Base-by-base conservation (phyloP, 2,113 vertebrate species). In the Piprites chloris region DNA sequence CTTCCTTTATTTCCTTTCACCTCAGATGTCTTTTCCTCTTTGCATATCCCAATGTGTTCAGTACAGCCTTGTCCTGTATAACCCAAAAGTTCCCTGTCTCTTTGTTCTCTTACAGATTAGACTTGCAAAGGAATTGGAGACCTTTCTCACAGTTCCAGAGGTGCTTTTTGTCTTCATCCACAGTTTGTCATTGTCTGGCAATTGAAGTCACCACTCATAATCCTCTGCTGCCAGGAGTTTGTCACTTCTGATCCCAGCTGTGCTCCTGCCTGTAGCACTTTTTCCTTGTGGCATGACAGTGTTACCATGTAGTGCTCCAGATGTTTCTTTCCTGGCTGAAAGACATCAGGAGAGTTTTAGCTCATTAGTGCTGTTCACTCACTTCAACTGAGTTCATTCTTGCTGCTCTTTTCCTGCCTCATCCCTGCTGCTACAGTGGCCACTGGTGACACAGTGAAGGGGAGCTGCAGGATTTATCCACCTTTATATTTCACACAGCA, bases 241-340 rank as follows among this genome's bases (percentile, higher is more conserved):
- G 74, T 78, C 49, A 15, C 35, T 88, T 82, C n/a, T 71, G 15
- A 78, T 67, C 59, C 80, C 58, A 79, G 53, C 46, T 71, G 1
- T 37, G 15, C 27, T 86, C 37, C 52, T 73, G 49, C 32, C 62
- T 0, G 0, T 28, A 44, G 44, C 46, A 58, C 50, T 35, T 79
- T 42, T 58, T 23, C 17, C 17, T 5, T 42, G n/a, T 56, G 44
- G 20, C 9, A 5, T 52, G 73, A 67, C 63, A 73, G 50, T 50
- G 65, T 53, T n/a, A 37, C 21, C 0, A 0, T 12, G 42, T 19
- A 50, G 85, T 0, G 2, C 72, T 63, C 81, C 0, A 0, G 76
- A 47, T 37, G 30, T 90, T 90, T 80, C 50, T 55, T 59, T 85
- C 11, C 35, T 9, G 35, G 26, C 46, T 73, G 66, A 87, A 94